These are phyloP conservation scores for Bicyclus anynana DNA, from an alignment of 1,140 invertebrate species.

Conservation along the genomic window DNA sequence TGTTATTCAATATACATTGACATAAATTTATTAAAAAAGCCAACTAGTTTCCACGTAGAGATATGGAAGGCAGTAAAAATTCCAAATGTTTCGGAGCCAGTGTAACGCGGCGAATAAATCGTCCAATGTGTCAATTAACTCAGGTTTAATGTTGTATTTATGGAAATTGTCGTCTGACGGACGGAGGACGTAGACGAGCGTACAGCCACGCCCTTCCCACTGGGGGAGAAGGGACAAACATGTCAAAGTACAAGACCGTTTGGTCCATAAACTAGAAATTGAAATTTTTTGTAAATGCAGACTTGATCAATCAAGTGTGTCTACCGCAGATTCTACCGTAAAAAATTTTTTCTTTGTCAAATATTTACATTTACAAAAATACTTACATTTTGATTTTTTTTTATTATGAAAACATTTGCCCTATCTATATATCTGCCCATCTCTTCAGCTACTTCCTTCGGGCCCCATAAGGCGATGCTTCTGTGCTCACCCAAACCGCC, in stretches of 20 bases:
- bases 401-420: too few species aligned
- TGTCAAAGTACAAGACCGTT: neutral
- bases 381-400: too few species aligned
- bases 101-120: constrained; percentile 23
- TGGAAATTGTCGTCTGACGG: constrained; percentile 21
- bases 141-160: constrained; percentile 28
- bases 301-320: too few species aligned
- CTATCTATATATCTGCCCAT: too few species aligned
- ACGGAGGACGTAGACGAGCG: constrained; percentile 18
- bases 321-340: too few species aligned
- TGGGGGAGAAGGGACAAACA: neutral
- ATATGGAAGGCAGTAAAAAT: constrained; percentile 22
- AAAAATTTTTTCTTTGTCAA: too few species aligned
- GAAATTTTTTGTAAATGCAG: too few species aligned
- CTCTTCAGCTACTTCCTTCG: too few species aligned
- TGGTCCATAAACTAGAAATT: neutral
- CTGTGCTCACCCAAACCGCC: too few species aligned
- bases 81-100: constrained; percentile 16
- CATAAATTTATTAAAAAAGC: constrained; percentile 8
- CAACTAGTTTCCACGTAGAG: constrained; percentile 26
- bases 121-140: constrained; percentile 30
- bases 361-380: too few species aligned
- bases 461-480: too few species aligned
- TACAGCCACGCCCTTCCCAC: neutral
- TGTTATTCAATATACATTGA: constrained; percentile 8